Evolutionary conservation across 1,140 invertebrate genomes (phyloP).

Genomic region (Vanessa tameamea): DNA sequence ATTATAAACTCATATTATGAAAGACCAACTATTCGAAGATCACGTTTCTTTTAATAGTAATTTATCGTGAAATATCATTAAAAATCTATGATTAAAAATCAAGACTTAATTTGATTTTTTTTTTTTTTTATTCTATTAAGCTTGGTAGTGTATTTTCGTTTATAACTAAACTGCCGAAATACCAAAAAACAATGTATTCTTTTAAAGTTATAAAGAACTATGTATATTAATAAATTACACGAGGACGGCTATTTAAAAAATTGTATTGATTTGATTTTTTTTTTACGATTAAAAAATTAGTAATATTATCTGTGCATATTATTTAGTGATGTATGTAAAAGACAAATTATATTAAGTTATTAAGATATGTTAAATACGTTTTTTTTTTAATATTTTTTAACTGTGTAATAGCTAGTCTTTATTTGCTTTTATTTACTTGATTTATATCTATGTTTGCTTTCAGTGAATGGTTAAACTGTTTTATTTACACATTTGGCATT

Average conservation of each 20-base stretch:
- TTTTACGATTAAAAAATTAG: too few species aligned
- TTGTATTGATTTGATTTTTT: background rate
- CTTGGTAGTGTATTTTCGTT: background rate
- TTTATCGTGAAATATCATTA: too few species aligned
- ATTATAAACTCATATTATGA: background rate
- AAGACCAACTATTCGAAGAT: background rate
- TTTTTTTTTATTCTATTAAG: background rate
- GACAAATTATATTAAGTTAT: conserved; percentile 4
- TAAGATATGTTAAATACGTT: background rate
- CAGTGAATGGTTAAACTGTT: background rate
- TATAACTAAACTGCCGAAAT: background rate
- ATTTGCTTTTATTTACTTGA: background rate
- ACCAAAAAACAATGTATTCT: conserved; percentile 4
- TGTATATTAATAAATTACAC: too few species aligned
- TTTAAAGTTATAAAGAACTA: background rate
- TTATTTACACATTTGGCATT: background rate
- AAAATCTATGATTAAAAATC: too few species aligned
- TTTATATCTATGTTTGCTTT: background rate
- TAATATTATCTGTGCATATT: background rate
- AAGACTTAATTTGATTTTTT: background rate
- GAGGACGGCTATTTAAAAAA: background rate
- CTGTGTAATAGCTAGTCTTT: conserved; percentile 8
- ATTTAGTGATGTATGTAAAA: conserved; percentile 13
- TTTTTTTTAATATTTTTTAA: background rate
- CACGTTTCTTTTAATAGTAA: too few species aligned